Evolutionary conservation across 2,888 invertebrate genomes (phyloP), one percentile per base, ranked within the genome.

Genomic region (Epiblema foenella): DNA sequence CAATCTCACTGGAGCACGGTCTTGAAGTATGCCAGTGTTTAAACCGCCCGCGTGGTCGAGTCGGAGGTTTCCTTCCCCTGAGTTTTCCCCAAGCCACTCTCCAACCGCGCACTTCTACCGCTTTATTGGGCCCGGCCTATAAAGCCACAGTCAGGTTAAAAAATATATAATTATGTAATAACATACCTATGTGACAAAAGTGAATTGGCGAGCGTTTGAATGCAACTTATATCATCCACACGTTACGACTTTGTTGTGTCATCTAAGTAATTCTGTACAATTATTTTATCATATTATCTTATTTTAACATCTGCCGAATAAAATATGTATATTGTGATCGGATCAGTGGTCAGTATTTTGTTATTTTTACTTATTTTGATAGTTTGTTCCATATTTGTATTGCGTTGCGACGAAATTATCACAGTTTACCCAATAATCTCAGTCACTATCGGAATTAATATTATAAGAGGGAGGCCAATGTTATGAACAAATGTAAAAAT

Each of bases 401-500:
- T n/a, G n/a, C n/a, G 24, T 62, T 60, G 60, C 46, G 37, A 52
- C 37, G 3, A n/a, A 18, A 15, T 37, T 51, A 17, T 20, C 29
- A 29, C 62, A 17, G 9, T 15, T n/a, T 52, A 52, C 15, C 37
- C 15, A 10, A n/a, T 33, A 37, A 39, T 11, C 2, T 15, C 18
- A 15, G 15, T 18, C 24, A 64, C 37, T 56, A 29, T 2, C 18
- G 39, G 8, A 12, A 15, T 12, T 18, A 49, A 18, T 62, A 62
- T 33, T 39, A 20, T 60, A 46, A 68, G 15, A 29, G 15, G 37
- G 57, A 64, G 51, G 57, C 63, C 68, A 63, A 51, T 57, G 57
- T 63, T 60, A 20, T 64, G 52, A 58, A 69, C 69, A 52, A 62
- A 58, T 42, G 42, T 64, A 42, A 58, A 24, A 59, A 63, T 57